Percentiles rank a stretch among this genome's conserved stretches.
These are phyloP conservation scores for Carcinoscorpius rotundicauda DNA, from an alignment of 1,140 invertebrate genomes.

Conservation along the genomic window DNA sequence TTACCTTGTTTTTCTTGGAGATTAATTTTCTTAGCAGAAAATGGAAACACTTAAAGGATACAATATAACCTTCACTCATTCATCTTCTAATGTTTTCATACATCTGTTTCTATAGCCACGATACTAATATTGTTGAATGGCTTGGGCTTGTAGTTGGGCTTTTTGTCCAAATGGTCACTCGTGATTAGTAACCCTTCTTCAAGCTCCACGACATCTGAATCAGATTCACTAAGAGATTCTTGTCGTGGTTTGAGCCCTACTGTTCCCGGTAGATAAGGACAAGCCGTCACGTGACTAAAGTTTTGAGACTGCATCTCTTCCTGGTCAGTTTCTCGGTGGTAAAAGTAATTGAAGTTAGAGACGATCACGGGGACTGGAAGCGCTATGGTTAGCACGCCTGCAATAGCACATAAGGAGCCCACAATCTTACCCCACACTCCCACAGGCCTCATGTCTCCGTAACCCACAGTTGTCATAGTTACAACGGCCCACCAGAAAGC, in stretches of 20 bases:
- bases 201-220: conserved; percentile 17
- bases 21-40: no score
- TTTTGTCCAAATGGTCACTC: conserved; percentile 34
- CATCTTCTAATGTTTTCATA: conserved; percentile 47
- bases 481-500: conserved; percentile 99
- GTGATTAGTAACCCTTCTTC: conserved; percentile 7
- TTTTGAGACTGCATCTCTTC: conserved; percentile 96
- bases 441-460: conserved; percentile 96
- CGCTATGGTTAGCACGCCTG: conserved; percentile 95
- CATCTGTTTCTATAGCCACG: conserved; percentile 89
- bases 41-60: no score
- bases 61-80: no score
- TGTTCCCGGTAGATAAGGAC: conserved; percentile 85
- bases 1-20: no score
- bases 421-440: conserved; percentile 99
- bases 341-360: conserved; percentile 99
- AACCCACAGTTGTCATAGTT: conserved; percentile 96
- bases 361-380: conserved; percentile 94
- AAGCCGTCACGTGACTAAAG: conserved; percentile 93
- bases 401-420: conserved; percentile 96
- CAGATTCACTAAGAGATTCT: conserved; percentile 17
- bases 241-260: conserved; percentile 41
- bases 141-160: conserved; percentile 68
- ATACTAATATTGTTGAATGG: conserved; percentile 76
- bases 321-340: conserved; percentile 97